Evolutionary conservation across 2,888 invertebrate genomes (phyloP), one percentile per base, ranked within the genome.

Genomic region (Rutpela maculata): DNA sequence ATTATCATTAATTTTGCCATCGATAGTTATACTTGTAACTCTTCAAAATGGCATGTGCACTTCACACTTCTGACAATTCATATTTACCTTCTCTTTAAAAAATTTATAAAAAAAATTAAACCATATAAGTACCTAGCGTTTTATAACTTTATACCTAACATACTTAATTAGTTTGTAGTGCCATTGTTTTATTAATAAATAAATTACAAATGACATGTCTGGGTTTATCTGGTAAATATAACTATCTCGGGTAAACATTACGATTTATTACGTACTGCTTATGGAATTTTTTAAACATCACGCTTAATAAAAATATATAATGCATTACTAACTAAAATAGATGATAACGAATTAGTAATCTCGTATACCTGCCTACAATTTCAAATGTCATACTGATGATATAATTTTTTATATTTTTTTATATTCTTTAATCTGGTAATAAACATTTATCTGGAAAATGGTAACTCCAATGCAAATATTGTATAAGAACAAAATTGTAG

Each of bases 111-210:
- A 70, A 26, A 43, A 62, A 57, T 69, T 69, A 59, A 70, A 59
- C 38, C 38, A 70, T 38, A 60, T 31, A 62, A 65, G 65, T 9
- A 65, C 65, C 18, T 18, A 65, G 38, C 18, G 9, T 35, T 65
- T 65, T 65, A 65, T 65, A 19, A 50, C 35, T 3, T 70, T 69
- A 31, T 59, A n/a, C n/a, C n/a, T n/a, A 70, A 18, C 31, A 55
- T 56, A 66, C 70, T 78, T 84, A 83, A 84, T 84, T 80, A 81
- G 74, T 84, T 84, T 84, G 84, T 83, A 80, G 77, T 80, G 78
- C 80, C 82, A 84, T 85, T 84, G 85, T 85, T 84, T 83, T 81
- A 78, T 80, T 82, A 81, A 80, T 80, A 83, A 83, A 83, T 81
- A 83, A 76, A 82, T 82, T 81, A 73, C 63, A 70, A 78, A 78